Percentiles rank a stretch among this genome's conserved stretches.
These are phyloP conservation scores for Latrodectus elegans DNA, from an alignment of 2,888 invertebrate genomes.

Conservation along the genomic window DNA sequence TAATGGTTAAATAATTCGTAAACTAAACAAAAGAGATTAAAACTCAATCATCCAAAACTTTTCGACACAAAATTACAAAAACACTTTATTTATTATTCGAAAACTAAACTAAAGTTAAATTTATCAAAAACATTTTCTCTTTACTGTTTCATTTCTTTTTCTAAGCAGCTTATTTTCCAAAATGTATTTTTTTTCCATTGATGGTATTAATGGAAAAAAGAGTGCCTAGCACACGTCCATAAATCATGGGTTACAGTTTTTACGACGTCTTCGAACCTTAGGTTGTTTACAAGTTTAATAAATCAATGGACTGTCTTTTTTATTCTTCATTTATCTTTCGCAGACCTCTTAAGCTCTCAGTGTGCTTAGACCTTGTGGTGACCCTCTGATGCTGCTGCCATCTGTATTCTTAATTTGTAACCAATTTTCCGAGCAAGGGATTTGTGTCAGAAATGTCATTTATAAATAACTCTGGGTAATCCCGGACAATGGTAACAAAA, in stretches of 20 bases:
- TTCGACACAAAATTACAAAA: too few species aligned
- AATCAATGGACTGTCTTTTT: constrained; percentile 27
- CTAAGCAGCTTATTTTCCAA: not conserved
- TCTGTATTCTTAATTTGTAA: constrained; percentile 27
- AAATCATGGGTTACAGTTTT: constrained; percentile 28
- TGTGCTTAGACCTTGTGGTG: not conserved
- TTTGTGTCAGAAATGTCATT: not conserved
- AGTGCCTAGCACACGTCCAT: not conserved
- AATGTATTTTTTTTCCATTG: not conserved
- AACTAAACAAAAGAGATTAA: too few species aligned
- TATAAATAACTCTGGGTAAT: not conserved
- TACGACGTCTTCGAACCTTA: constrained; percentile 11
- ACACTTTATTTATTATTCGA: too few species aligned
- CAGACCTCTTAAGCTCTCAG: not conserved
- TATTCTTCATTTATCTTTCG: constrained; percentile 22
- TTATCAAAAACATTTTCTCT: too few species aligned
- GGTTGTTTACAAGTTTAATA: constrained; percentile 42
- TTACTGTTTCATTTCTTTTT: constrained; percentile 5
- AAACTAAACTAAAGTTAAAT: too few species aligned
- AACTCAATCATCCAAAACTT: too few species aligned
- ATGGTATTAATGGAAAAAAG: not conserved
- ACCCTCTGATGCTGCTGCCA: not conserved
- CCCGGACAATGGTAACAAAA: not conserved
- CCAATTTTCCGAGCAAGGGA: constrained; percentile 10
- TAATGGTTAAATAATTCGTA: too few species aligned